A percentile compares a stretch with the other conserved stretches of the same genome.
Evolutionary conservation across 2,113 vertebrate species (phyloP).

Genomic region (Origma solitaria): DNA sequence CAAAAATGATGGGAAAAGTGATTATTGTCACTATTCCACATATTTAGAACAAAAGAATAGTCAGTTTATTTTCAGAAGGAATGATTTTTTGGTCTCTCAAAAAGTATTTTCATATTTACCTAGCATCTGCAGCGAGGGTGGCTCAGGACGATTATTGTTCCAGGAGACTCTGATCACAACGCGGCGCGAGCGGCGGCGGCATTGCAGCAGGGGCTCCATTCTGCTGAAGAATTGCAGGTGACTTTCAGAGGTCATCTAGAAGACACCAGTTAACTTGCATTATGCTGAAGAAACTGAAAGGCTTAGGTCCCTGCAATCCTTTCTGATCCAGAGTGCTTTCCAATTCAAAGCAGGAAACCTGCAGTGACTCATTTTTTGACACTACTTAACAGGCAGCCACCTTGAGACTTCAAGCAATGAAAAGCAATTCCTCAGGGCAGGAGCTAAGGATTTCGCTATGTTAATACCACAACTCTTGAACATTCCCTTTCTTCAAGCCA

Average conservation of each 20-base stretch:
- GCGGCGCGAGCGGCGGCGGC: fast-evolving
- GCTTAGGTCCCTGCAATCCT: neutral
- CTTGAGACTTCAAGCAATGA: neutral
- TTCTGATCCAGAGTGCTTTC: neutral
- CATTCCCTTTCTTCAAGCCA: neutral
- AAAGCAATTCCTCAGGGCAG: neutral
- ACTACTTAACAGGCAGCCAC: neutral
- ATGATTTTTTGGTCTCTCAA: neutral
- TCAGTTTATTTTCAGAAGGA: neutral
- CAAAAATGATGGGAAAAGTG: neutral
- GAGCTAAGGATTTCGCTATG: neutral
- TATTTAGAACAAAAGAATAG: neutral
- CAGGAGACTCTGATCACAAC: neutral
- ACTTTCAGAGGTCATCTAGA: neutral
- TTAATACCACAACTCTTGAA: neutral
- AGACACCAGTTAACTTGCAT: neutral
- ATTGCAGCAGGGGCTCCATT: neutral
- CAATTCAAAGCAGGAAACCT: neutral
- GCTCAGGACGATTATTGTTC: neutral
- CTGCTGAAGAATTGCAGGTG: neutral
- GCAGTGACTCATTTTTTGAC: neutral
- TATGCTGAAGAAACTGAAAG: neutral
- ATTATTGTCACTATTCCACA: neutral
- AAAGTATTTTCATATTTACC: neutral
- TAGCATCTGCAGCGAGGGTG: neutral